Conservation (phyloP, 37 sponge, comb jelly and placozoan species). For the Halisarca cf. caerulea region DNA sequence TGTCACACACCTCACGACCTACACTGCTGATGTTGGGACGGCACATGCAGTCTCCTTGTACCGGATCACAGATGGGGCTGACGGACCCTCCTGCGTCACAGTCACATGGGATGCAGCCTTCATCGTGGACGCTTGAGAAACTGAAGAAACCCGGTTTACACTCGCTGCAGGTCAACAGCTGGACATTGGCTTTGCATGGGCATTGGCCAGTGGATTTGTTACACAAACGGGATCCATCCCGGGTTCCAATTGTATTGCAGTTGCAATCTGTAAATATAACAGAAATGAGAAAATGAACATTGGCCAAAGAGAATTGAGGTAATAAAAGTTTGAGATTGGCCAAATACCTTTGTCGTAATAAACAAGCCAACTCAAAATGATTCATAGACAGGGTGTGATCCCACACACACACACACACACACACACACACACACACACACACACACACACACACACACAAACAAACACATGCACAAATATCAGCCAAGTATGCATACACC, state of each 20-base stretch:
- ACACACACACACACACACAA: no score
- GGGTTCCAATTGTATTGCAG: slow-evolving; percentile 27
- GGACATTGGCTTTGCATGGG: slow-evolving; percentile 43
- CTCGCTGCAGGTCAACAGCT: not conserved
- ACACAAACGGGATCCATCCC: not conserved
- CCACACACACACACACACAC: no score
- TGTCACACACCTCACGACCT: not conserved
- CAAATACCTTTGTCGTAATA: no score
- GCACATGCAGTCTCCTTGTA: slow-evolving; percentile 28
- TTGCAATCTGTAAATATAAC: slow-evolving; percentile 2
- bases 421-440: no score
- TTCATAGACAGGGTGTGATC: no score
- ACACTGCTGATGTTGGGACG: slow-evolving; percentile 15
- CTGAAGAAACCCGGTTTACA: slow-evolving; percentile 24
- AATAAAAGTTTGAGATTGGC: no score
- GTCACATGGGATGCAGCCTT: slow-evolving; percentile 51
- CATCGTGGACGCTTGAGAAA: not conserved
- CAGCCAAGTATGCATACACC: no score
- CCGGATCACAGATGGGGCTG: not conserved
- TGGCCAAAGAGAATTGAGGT: no score
- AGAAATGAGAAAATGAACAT: not conserved
- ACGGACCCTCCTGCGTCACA: slow-evolving; percentile 50
- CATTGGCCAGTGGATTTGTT: slow-evolving; percentile 25
- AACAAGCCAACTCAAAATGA: no score
- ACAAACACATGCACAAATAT: no score